Conservation (phyloP, 2,113 vertebrate species). For the Heterocephalus glaber region DNA sequence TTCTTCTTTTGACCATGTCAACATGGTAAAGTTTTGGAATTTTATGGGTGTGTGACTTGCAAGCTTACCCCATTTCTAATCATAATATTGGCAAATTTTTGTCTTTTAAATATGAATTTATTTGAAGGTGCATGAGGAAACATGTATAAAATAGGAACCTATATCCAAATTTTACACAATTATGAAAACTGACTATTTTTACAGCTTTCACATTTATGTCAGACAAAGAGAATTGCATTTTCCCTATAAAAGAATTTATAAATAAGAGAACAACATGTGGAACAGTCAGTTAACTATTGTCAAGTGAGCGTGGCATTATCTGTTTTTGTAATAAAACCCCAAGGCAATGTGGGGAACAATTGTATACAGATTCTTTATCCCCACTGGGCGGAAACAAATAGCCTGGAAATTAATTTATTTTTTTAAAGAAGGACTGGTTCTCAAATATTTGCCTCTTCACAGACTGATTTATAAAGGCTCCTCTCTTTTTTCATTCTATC, state of each 20-base stretch:
- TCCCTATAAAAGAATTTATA: slow-evolving; percentile 14
- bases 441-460: neutral
- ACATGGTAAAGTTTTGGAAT: neutral
- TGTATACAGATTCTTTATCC: neutral
- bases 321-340: neutral
- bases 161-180: neutral
- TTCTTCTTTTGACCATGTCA: neutral
- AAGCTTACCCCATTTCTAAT: neutral
- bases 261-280: neutral
- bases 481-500: too few relatives aligned
- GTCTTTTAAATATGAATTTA: neutral
- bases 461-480: neutral
- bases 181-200: neutral
- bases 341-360: neutral
- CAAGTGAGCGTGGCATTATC: neutral
- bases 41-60: neutral
- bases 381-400: slow-evolving; percentile 1
- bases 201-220: neutral
- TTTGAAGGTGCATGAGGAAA: neutral
- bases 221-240: slow-evolving; percentile 33
- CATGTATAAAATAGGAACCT: neutral
- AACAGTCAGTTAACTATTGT: neutral
- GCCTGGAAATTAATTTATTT: neutral
- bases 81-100: neutral
- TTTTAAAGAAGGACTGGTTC: neutral